A percentile compares a stretch with the other conserved stretches of the same genome.
Evolutionary conservation across 2,888 invertebrate genomes (phyloP).

Genomic region (Tenthredo livida): DNA sequence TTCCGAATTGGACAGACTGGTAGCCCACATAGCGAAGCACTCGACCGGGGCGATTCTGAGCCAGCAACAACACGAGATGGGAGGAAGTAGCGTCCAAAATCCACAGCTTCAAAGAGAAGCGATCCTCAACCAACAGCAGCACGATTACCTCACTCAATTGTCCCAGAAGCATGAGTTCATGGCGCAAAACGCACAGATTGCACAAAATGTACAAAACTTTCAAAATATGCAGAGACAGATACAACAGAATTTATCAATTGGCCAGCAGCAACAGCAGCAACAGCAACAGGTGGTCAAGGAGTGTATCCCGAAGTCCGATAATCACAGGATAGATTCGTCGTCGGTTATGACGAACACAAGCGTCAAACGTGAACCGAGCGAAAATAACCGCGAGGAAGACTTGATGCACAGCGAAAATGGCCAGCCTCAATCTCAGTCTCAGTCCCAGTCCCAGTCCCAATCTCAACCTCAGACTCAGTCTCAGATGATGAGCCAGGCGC

Average conservation of each 20-base stretch:
- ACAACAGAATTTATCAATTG: slow-evolving; percentile 72
- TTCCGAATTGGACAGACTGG: slow-evolving; percentile 85
- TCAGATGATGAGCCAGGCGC: slow-evolving; percentile 54
- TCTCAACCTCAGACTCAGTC: slow-evolving; percentile 60
- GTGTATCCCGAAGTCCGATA: slow-evolving; percentile 33
- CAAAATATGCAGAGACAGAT: slow-evolving; percentile 75
- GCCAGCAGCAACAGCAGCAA: slow-evolving; percentile 66
- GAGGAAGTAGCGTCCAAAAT: slow-evolving; percentile 71
- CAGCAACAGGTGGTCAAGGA: slow-evolving; percentile 67
- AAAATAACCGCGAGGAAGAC: slow-evolving; percentile 70
- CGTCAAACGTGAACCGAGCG: slow-evolving; percentile 66
- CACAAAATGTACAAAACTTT: slow-evolving; percentile 72
- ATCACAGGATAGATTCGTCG: slow-evolving; percentile 39
- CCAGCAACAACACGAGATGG: slow-evolving; percentile 75
- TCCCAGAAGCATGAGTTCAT: slow-evolving; percentile 76
- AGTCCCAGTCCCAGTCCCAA: slow-evolving; percentile 63
- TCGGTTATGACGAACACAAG: slow-evolving; percentile 59
- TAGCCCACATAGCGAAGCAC: slow-evolving; percentile 87
- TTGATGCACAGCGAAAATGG: slow-evolving; percentile 69
- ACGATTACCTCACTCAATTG: slow-evolving; percentile 70
- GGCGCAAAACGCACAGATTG: slow-evolving; percentile 73
- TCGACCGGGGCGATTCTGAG: slow-evolving; percentile 81
- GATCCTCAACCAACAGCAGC: slow-evolving; percentile 65
- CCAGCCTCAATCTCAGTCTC: slow-evolving; percentile 61
- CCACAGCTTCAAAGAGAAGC: slow-evolving; percentile 63